phyloP scores from a whole-genome alignment of 2,888 invertebrate species.

The Anticlea derivata region DNA sequence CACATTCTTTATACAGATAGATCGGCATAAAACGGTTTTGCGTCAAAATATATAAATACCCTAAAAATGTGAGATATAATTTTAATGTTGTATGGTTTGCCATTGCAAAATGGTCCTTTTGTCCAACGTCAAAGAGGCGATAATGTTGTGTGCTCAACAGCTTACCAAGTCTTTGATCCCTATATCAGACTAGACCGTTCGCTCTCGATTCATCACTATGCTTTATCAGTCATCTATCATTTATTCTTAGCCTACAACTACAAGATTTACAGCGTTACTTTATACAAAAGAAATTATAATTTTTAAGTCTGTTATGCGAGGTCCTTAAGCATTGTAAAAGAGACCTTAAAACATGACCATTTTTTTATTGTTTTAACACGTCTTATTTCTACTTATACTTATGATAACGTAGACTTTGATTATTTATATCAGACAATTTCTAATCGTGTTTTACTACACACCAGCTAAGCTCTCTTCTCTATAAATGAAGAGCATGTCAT shows the following conservation, averaged over 20 bases:
- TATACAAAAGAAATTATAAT: not conserved
- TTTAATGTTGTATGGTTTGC: not conserved
- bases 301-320: not conserved
- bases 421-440: not conserved
- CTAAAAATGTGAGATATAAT: too few species aligned
- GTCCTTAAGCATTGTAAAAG: slow-evolving; percentile 1
- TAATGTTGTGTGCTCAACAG: slow-evolving; percentile 4
- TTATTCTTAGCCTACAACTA: slow-evolving; percentile 25
- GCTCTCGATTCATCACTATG: slow-evolving; percentile 11
- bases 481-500: not conserved
- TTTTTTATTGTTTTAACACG: slow-evolving; percentile 4
- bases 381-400: not conserved
- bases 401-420: not conserved
- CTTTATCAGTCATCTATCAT: slow-evolving; percentile 30
- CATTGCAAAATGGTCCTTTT: not conserved
- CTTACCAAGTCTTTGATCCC: slow-evolving; percentile 29
- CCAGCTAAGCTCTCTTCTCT: not conserved
- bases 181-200: slow-evolving; percentile 30
- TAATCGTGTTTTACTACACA: not conserved
- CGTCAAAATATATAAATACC: too few species aligned
- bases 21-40: too few species aligned
- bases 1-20: too few species aligned
- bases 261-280: slow-evolving; percentile 2
- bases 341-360: not conserved
- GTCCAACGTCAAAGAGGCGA: not conserved